Conservation (phyloP, 2,113 vertebrate species). For the Amphiprion ocellaris region DNA sequence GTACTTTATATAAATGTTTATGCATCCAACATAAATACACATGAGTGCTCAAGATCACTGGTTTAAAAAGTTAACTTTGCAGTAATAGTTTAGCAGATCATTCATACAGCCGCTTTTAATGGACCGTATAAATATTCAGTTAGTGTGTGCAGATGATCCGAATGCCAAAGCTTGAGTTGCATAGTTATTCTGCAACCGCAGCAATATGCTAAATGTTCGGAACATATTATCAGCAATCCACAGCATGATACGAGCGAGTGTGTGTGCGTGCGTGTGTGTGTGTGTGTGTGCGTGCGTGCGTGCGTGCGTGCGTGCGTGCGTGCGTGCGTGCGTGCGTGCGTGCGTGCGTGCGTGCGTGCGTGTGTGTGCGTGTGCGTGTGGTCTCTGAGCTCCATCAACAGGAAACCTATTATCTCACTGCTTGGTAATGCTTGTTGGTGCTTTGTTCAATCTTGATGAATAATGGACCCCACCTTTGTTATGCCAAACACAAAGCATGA, state of each 20-base stretch:
- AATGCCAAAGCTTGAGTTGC: conserved; percentile 26
- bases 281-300: neutral
- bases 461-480: conserved; percentile 67
- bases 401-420: conserved; percentile 61
- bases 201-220: conserved; percentile 42
- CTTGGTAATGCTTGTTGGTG: conserved; percentile 46
- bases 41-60: neutral
- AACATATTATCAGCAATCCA: conserved; percentile 38
- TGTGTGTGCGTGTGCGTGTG: neutral
- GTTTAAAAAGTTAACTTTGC: conserved; percentile 11
- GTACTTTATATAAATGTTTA: neutral
- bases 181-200: conserved; percentile 21
- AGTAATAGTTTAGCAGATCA: neutral
- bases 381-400: conserved; percentile 50
- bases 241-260: neutral
- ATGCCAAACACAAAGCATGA: conserved; percentile 66
- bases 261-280: neutral
- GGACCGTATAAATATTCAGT: conserved; percentile 14
- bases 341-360: no score
- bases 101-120: neutral
- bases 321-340: neutral
- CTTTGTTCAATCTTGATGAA: conserved; percentile 66
- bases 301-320: neutral
- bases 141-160: conserved; percentile 15
- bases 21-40: neutral